Percentiles rank a stretch among this genome's conserved stretches.
Conservation (phyloP, 1,140 invertebrate species). For the Drosophila busckii region DNA sequence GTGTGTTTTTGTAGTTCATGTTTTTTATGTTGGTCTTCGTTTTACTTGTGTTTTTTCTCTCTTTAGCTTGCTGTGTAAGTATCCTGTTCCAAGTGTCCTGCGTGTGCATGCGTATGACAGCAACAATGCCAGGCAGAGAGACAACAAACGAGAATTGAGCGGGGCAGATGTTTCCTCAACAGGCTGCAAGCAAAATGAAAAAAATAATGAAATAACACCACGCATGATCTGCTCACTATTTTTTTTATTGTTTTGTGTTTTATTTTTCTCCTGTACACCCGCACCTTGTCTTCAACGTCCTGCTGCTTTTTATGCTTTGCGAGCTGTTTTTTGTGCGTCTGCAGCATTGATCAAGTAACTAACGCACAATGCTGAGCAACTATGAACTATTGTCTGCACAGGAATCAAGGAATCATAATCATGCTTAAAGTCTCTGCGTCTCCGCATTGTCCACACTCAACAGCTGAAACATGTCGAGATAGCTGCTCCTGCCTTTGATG, state of each 20-base stretch:
- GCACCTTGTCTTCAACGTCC: not conserved
- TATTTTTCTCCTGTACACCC: conserved; percentile 20
- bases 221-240: conserved; percentile 65
- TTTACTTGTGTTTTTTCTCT: conserved; percentile 31
- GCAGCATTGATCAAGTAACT: conserved; percentile 41
- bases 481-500: conserved; percentile 3
- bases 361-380: conserved; percentile 42
- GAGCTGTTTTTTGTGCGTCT: conserved; percentile 40
- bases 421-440: not conserved
- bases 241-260: too few species aligned
- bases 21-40: conserved; percentile 40
- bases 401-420: conserved; percentile 45
- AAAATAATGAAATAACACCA: conserved; percentile 66
- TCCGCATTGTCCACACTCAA: conserved; percentile 4
- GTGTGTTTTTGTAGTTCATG: conserved; percentile 6
- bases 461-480: conserved; percentile 5
- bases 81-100: conserved; percentile 67
- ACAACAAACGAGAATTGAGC: conserved; percentile 51
- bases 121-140: conserved; percentile 41
- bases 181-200: conserved; percentile 60
- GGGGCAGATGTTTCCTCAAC: conserved; percentile 73
- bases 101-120: conserved; percentile 42
- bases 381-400: conserved; percentile 42
- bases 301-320: conserved; percentile 27
- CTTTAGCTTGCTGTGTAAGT: conserved; percentile 36